phyloP scores from a whole-genome alignment of 2,797 vertebrate species.

The Gallinago stenura region DNA sequence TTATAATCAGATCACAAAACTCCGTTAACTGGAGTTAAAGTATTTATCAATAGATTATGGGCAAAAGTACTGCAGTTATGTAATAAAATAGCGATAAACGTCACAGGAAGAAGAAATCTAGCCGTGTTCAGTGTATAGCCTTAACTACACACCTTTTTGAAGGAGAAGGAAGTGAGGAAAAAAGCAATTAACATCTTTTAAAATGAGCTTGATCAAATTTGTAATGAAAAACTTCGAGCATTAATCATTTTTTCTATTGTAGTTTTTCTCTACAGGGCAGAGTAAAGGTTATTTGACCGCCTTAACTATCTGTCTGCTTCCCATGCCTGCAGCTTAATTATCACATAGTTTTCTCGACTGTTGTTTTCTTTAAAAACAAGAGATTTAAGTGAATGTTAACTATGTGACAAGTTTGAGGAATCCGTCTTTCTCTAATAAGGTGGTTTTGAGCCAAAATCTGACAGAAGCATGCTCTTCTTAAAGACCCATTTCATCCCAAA shows the following conservation, averaged over 20 bases:
- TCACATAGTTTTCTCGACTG: constrained; percentile 31
- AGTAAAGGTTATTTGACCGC: background rate
- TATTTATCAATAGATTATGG: background rate
- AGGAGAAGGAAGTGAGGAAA: background rate
- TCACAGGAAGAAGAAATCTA: background rate
- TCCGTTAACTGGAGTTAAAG: background rate
- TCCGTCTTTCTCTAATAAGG: background rate
- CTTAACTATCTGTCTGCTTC: constrained; percentile 11
- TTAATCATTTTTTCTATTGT: background rate
- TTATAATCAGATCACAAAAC: background rate
- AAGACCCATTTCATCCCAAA: background rate
- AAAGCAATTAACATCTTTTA: background rate
- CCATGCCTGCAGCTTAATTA: constrained; percentile 32
- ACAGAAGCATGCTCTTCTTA: background rate
- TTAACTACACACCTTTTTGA: background rate
- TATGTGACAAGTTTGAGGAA: constrained; percentile 19
- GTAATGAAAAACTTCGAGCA: background rate
- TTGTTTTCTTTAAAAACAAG: constrained; percentile 56
- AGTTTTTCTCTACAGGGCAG: background rate
- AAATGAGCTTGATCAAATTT: background rate
- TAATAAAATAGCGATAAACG: background rate
- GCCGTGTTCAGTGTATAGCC: background rate
- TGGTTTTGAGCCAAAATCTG: constrained; percentile 25
- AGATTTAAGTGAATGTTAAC: constrained; percentile 50
- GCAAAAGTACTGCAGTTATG: background rate